Percentiles rank a stretch among this genome's conserved stretches.
Evolutionary conservation across 2,797 vertebrate genomes (phyloP).

Genomic region (Oceanodroma leucorhoa): DNA sequence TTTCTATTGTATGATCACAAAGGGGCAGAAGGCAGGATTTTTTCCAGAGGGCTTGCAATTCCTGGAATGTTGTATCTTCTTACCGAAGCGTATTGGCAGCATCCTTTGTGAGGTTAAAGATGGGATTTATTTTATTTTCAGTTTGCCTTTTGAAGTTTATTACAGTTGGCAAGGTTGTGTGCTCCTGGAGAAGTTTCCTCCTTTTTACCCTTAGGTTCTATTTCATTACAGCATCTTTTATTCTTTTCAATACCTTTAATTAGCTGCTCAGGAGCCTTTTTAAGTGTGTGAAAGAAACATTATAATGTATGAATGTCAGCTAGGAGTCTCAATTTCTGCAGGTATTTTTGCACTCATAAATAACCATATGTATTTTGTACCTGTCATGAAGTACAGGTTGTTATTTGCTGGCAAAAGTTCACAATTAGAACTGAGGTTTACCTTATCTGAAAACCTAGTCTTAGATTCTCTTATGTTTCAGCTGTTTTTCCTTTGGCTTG

Average conservation of each 20-base stretch:
- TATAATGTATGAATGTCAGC: background rate
- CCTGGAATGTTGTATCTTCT: background rate
- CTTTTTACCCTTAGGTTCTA: slow-evolving; percentile 1
- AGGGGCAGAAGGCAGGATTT: background rate
- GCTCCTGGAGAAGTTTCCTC: background rate
- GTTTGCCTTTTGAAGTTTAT: slow-evolving; percentile 21
- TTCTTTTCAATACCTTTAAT: slow-evolving; percentile 34
- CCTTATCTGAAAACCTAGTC: background rate
- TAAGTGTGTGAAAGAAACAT: background rate
- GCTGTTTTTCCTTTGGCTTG: background rate
- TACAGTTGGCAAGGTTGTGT: background rate
- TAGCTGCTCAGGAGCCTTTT: slow-evolving; percentile 1
- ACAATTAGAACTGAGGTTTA: background rate
- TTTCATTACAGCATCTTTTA: slow-evolving; percentile 4
- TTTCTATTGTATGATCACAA: background rate
- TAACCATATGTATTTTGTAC: background rate
- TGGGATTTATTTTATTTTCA: slow-evolving; percentile 7
- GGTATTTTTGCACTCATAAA: background rate
- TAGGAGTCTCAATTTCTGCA: background rate
- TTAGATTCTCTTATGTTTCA: background rate
- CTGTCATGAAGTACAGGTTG: background rate
- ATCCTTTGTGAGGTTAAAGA: background rate
- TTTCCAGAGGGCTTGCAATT: background rate
- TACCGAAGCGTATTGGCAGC: background rate
- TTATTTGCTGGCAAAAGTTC: background rate